phyloP scores from a whole-genome alignment of 2,113 vertebrate genomes.

The Numenius arquata region DNA sequence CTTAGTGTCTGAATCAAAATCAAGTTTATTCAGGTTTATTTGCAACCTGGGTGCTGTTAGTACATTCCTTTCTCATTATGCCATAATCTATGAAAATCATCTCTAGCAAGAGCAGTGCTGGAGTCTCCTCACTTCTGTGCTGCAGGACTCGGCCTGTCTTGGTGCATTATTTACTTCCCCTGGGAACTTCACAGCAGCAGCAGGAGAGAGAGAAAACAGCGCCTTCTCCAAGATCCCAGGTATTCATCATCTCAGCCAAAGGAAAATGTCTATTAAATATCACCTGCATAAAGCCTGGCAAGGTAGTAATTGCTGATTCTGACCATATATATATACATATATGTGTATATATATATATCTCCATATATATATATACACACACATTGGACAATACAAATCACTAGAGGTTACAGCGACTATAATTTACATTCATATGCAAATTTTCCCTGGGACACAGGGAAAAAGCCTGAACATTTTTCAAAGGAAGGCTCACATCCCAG shows the following conservation, averaged over 20 bases:
- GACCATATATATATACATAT: not conserved
- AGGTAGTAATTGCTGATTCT: not conserved
- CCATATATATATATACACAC: not conserved
- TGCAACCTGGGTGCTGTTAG: not conserved
- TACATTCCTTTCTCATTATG: slow-evolving; percentile 1
- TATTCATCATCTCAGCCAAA: not conserved
- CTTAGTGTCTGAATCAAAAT: not conserved
- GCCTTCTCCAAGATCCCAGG: not conserved
- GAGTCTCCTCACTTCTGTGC: not conserved
- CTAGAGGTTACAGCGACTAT: not conserved
- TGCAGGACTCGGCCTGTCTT: slow-evolving; percentile 15
- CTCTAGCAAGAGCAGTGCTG: not conserved
- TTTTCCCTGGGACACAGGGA: not conserved
- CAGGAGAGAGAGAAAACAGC: not conserved
- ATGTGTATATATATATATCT: no score
- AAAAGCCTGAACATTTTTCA: not conserved
- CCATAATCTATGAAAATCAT: not conserved
- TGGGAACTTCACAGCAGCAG: not conserved
- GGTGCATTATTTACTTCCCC: slow-evolving; percentile 5
- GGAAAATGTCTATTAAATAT: not conserved
- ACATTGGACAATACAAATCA: not conserved
- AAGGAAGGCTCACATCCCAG: not conserved
- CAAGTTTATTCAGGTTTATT: not conserved
- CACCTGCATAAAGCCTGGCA: not conserved
- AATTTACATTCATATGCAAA: not conserved